Evolutionary conservation across 2,888 invertebrate genomes (phyloP), one percentile per base, ranked within the genome.

Genomic region (Phasia obesa): DNA sequence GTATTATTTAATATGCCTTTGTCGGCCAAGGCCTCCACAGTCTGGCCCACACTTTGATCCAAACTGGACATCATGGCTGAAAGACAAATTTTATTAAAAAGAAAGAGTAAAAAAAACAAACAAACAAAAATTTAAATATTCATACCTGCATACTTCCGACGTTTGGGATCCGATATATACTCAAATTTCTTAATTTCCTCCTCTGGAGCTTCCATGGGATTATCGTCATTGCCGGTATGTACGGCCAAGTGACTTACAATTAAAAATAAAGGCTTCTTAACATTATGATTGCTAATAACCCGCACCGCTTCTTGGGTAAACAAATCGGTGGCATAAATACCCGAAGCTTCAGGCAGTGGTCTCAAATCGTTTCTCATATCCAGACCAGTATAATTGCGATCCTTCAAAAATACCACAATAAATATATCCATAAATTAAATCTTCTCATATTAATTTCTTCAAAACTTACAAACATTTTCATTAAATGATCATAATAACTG

Each of bases 61-160:
- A 98, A 92, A 86, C 95, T 95, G 51, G 96, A 94, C 1, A 97
- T 93, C 95, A 98, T 96, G 4, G 96, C 97, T 96, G 0, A 62
- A 25, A 13, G 13, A 64, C 19, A 9, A 31, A 15, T 15, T 3
- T 1, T n/a, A 0, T 17, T 4, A n/a, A 31, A 1, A 19, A 11
- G 23, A 38, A 11, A 23, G 7, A 47, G 15, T 1, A 25, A 7
- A 21, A 21, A n/a, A n/a, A n/a, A n/a, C n/a, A n/a, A n/a, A 7
- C 1, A 1, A 13, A 0, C 19, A 17, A 35, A 19, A 7, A n/a
- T 4, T n/a, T 2, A 6, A 15, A 59, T 27, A 13, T 2, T 2
- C 13, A 19, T 9, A 95, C 95, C 95, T 70, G 96, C 96, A 91
- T 94, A 96, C 38, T 92, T 93, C 85, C 94, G 91, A 70, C 96